These are phyloP conservation scores for Sussaba pulchella DNA, from an alignment of 2,888 invertebrate genomes.

Conservation along the genomic window DNA sequence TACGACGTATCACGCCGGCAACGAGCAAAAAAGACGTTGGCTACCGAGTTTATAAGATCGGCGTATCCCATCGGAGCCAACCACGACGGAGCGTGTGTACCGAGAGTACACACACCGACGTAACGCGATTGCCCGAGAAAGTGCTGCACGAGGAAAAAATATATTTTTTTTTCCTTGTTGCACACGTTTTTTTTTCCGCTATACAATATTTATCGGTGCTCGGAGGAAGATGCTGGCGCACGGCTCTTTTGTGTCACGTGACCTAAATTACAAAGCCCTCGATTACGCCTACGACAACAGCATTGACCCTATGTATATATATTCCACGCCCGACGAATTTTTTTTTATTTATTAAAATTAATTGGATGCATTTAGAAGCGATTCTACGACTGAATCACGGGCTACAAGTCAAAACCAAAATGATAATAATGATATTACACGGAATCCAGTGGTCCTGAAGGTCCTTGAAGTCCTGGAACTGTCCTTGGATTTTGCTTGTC, in stretches of 20 bases:
- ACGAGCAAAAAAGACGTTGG: slow-evolving; percentile 3
- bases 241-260: slow-evolving; percentile 27
- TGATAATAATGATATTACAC: no score
- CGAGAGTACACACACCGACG: neutral
- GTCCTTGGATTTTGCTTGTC: no score
- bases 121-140: neutral
- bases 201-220: neutral
- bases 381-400: slow-evolving; percentile 24
- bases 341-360: slow-evolving; percentile 32
- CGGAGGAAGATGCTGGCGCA: neutral
- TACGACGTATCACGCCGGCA: neutral
- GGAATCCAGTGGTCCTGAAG: neutral
- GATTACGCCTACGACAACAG: slow-evolving; percentile 1
- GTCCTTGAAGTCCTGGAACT: neutral
- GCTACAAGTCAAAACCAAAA: slow-evolving; percentile 1
- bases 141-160: neutral
- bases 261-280: slow-evolving; percentile 44
- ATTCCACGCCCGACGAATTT: slow-evolving; percentile 1
- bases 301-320: neutral
- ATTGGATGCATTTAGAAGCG: slow-evolving; percentile 14
- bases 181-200: neutral
- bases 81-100: neutral
- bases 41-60: slow-evolving; percentile 37
- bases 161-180: neutral
- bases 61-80: slow-evolving; percentile 18